Base-by-base conservation (phyloP, 2,888 invertebrate species). In the Theodoxus fluviatilis region DNA sequence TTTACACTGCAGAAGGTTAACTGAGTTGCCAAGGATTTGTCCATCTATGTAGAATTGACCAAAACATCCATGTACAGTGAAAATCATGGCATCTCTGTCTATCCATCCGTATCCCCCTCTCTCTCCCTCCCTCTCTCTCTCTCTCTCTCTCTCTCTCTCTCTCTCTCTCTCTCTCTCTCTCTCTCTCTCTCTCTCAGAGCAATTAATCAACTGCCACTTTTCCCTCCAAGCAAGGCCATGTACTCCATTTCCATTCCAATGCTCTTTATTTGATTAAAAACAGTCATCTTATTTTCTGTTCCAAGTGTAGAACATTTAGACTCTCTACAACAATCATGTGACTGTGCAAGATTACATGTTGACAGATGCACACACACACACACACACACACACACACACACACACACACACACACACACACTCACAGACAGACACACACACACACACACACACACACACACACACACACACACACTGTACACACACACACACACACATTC, bases 341-440 rank as follows among this genome's bases (percentile, higher is more conserved):
- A 31, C 31, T 28, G 57, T 57, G 57, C 33, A 33, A 9, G 57
- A 15, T 28, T 57, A 33, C 25, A 28, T 57, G 57, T 28, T 28
- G 25, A n/a, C 59, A 18, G 18, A n/a, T n/a, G n/a, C n/a, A 57
- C 57, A 57, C 28, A 25, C 52, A 52, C 52, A 52, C 52, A 52
- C 52, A 52, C 52, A 52, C 52, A 52, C 52, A 52, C 52, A 52
- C 52, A 52, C 52, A 52, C 52, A 52, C 52, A 52, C 52, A 52
- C 52, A 52, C 52, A 52, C 52, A 52, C 52, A 52, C 52, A 52
- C 52, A 52, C 52, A 18, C 52, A 52, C 52, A 52, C 18, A 18
- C 52, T 22, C 52, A 52, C 52, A 52, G 22, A 52, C 52, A 18
- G 22, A 52, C 52, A 52, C 52, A 52, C 52, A 52, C 52, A 52